A percentile compares a stretch with the other conserved stretches of the same genome.
Evolutionary conservation across 2,888 invertebrate genomes (phyloP).

Genomic region (Penaeus monodon): DNA sequence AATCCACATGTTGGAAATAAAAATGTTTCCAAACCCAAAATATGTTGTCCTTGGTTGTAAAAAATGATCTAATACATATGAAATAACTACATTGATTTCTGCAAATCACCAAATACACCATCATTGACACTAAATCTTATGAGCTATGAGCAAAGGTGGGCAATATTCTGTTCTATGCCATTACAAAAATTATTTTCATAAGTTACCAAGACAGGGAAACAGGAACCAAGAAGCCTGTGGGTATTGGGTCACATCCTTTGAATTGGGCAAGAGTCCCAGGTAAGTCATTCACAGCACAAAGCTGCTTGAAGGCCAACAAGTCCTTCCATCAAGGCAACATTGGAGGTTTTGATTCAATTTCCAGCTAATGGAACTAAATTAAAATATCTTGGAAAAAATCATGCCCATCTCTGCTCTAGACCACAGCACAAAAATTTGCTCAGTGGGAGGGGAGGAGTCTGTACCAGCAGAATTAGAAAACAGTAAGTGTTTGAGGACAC

Average conservation of each 20-base stretch:
- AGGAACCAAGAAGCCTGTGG: conserved; percentile 38
- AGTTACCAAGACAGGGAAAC: conserved; percentile 44
- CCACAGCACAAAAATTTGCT: conserved; percentile 29
- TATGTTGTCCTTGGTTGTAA: conserved; percentile 57
- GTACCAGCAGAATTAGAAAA: conserved; percentile 44
- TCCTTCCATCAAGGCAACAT: conserved; percentile 58
- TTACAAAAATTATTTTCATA: conserved; percentile 40
- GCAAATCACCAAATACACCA: conserved; percentile 62
- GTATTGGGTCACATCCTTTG: conserved; percentile 12
- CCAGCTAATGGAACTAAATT: conserved; percentile 46
- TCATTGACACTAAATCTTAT: conserved; percentile 62
- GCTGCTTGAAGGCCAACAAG: conserved; percentile 38
- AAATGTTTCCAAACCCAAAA: conserved; percentile 59
- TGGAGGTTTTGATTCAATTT: conserved; percentile 58
- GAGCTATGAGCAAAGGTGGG: conserved; percentile 63
- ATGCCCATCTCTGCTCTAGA: conserved; percentile 48
- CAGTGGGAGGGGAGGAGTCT: conserved; percentile 43
- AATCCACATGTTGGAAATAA: conserved; percentile 52
- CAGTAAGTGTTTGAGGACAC: conserved; percentile 17
- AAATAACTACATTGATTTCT: conserved; percentile 60
- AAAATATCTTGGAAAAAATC: conserved; percentile 33
- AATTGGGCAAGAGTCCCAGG: conserved; percentile 1
- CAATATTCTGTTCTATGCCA: conserved; percentile 47
- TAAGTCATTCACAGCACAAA: conserved; percentile 21
- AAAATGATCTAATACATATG: conserved; percentile 61